Percentiles rank a stretch among this genome's conserved stretches.
Conservation (phyloP, 92 coral and sea anemone genomes). For the Palythoa grandiflora region DNA sequence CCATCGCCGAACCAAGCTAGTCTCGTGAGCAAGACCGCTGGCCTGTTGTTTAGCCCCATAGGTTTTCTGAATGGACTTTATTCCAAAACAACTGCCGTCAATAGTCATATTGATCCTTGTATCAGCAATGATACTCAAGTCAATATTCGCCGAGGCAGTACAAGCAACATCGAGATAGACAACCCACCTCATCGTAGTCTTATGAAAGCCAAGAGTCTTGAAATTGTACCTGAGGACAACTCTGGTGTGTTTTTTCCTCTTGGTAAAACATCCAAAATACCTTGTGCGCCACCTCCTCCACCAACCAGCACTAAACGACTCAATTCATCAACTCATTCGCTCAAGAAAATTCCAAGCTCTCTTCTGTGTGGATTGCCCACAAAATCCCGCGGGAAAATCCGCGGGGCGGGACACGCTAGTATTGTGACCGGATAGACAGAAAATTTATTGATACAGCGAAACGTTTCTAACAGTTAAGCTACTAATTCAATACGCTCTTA, state of each 20-base stretch:
- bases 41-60: constrained; percentile 84
- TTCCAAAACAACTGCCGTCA: constrained; percentile 37
- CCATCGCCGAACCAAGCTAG: constrained; percentile 63
- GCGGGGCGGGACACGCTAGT: constrained; percentile 18
- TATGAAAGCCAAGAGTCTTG: constrained; percentile 72
- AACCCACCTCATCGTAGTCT: constrained; percentile 23
- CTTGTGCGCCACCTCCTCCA: constrained; percentile 36
- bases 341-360: constrained; percentile 13
- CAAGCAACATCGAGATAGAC: constrained; percentile 10
- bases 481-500: too few relatives aligned
- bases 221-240: constrained; percentile 73
- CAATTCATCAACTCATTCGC: not conserved
- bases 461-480: too few relatives aligned
- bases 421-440: constrained; percentile 4
- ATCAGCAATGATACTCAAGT: constrained; percentile 9
- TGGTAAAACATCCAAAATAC: constrained; percentile 10
- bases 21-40: constrained; percentile 87
- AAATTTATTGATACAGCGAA: too few relatives aligned
- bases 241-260: constrained; percentile 17
- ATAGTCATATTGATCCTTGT: constrained; percentile 56
- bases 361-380: not conserved
- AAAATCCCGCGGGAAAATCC: constrained; percentile 33
- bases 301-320: not conserved
- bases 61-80: constrained; percentile 69
- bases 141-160: not conserved